A percentile compares a stretch with the other conserved stretches of the same genome.
Conservation (phyloP, 92 coral and sea anemone genomes). For the Umimayanthus kanabou region DNA sequence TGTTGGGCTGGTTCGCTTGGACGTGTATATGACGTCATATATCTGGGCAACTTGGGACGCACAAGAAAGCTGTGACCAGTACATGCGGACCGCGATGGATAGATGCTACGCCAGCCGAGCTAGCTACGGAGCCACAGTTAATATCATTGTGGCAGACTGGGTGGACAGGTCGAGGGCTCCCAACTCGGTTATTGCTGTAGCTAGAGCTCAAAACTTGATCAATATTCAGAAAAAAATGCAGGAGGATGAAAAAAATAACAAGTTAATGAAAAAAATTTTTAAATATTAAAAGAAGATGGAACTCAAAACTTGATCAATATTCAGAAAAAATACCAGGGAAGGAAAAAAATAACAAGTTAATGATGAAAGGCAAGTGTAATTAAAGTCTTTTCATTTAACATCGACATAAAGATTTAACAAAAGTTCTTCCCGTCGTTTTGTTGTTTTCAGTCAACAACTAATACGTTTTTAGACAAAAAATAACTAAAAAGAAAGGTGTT, state of each 20-base stretch:
- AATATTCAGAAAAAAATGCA: conserved; percentile 18
- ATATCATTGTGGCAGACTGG: conserved; percentile 64
- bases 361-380: too few relatives aligned
- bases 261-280: not conserved
- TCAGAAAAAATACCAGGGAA: not conserved
- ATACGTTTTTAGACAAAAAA: too few relatives aligned
- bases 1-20: conserved; percentile 23
- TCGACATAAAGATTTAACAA: too few relatives aligned
- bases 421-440: too few relatives aligned
- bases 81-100: conserved; percentile 27
- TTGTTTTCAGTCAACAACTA: too few relatives aligned
- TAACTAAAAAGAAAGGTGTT: too few relatives aligned
- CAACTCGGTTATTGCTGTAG: conserved; percentile 45
- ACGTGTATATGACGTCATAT: conserved; percentile 26
- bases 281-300: not conserved
- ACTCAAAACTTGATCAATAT: conserved; percentile 32
- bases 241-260: conserved; percentile 13
- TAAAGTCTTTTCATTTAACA: too few relatives aligned
- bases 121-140: conserved; percentile 43
- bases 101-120: conserved; percentile 36
- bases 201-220: conserved; percentile 28
- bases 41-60: conserved; percentile 19
- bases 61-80: conserved; percentile 7
- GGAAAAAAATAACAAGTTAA: conserved; percentile 11
- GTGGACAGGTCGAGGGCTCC: conserved; percentile 28